These are phyloP conservation scores for Drosophila recens DNA, from an alignment of 2,888 invertebrate genomes.

Conservation along the genomic window DNA sequence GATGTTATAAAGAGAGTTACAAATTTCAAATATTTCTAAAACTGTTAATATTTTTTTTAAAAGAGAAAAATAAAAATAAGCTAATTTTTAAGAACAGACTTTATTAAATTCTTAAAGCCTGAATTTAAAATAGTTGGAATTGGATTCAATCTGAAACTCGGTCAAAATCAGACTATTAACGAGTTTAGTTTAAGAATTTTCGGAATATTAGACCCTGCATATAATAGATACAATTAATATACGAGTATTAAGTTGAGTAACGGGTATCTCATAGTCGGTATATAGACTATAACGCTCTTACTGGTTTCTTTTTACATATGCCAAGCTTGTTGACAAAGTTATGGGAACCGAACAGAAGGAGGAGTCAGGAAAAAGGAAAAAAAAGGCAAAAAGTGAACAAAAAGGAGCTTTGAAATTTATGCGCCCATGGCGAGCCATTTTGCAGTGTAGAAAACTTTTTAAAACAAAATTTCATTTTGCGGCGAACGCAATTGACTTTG, in stretches of 20 bases:
- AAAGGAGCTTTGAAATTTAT: slow-evolving; percentile 63
- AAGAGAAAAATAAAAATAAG: too few species aligned
- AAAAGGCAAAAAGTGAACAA: slow-evolving; percentile 18
- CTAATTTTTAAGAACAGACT: too few species aligned
- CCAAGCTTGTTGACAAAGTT: slow-evolving; percentile 43
- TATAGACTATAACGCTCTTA: not conserved
- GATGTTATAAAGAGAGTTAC: too few species aligned
- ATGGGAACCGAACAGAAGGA: slow-evolving; percentile 4
- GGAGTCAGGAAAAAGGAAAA: not conserved
- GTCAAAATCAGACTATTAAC: too few species aligned
- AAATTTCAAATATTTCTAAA: too few species aligned
- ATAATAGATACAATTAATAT: too few species aligned
- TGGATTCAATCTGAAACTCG: too few species aligned
- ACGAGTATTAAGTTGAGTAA: not conserved
- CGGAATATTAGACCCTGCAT: too few species aligned
- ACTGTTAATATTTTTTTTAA: too few species aligned
- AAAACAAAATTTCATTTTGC: slow-evolving; percentile 69
- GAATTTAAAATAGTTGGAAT: too few species aligned
- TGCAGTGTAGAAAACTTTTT: slow-evolving; percentile 64
- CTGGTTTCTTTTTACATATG: slow-evolving; percentile 17
- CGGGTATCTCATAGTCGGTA: not conserved
- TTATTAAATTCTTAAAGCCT: too few species aligned
- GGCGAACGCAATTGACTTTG: slow-evolving; percentile 73
- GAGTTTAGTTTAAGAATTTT: too few species aligned
- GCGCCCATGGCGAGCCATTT: slow-evolving; percentile 76